Evolutionary conservation across 37 sponge, comb jelly and placozoan species (phyloP).

Genomic region (Beroe ovata): DNA sequence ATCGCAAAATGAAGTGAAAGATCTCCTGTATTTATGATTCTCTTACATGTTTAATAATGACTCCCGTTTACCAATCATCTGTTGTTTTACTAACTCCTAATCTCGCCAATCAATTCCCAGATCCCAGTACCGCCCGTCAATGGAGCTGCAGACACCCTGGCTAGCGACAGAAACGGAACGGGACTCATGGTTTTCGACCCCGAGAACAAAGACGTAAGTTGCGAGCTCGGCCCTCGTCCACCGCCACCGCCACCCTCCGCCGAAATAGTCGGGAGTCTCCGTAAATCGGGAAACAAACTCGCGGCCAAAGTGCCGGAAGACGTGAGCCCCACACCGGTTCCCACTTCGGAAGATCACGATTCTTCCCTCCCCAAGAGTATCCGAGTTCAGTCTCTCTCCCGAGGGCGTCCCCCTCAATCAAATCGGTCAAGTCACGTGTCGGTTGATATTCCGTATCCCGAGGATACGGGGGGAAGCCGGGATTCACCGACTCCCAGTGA

Average conservation of each 20-base stretch:
- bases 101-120: not conserved
- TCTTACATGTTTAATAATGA: not conserved
- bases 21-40: not conserved
- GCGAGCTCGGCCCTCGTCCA: not conserved
- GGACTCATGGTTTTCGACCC: slow-evolving; percentile 14
- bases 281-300: not conserved
- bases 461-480: not conserved
- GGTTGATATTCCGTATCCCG: not conserved
- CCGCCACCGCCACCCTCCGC: not conserved
- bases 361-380: not conserved
- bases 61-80: not conserved
- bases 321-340: not conserved
- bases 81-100: too few relatives aligned
- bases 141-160: not conserved
- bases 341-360: not conserved
- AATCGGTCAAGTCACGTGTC: not conserved
- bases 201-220: slow-evolving; percentile 1
- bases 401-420: not conserved
- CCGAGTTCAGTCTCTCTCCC: not conserved
- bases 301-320: not conserved
- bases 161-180: not conserved
- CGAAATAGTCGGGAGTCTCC: not conserved
- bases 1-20: too few relatives aligned
- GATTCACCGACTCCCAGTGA: not conserved
- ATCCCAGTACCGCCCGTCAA: not conserved